Conservation (phyloP, 1,140 invertebrate genomes). For the Aphaenogaster rudis region DNA sequence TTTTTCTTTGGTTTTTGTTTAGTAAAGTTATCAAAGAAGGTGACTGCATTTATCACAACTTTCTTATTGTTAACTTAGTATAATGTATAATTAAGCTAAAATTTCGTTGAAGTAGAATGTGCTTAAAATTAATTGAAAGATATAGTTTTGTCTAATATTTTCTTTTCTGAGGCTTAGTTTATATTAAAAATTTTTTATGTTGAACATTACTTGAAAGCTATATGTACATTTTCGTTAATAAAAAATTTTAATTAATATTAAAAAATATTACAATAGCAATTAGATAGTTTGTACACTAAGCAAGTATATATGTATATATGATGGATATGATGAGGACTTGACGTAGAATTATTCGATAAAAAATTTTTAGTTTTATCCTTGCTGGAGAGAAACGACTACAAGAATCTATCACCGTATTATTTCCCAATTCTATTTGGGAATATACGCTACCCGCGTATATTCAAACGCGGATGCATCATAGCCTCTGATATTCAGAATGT, state of each 20-base stretch:
- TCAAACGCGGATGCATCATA: neutral
- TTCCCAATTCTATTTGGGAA: neutral
- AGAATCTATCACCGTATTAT: neutral
- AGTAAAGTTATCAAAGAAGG: neutral
- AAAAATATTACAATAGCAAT: too few relatives aligned
- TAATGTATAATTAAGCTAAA: neutral
- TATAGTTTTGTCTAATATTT: neutral
- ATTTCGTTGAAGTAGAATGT: too few relatives aligned
- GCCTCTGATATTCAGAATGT: constrained; percentile 33
- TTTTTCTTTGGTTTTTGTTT: constrained; percentile 1
- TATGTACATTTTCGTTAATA: neutral
- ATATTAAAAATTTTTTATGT: neutral
- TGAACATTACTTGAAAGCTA: neutral
- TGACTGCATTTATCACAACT: neutral
- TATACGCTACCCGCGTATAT: neutral
- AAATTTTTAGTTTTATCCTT: constrained; percentile 4
- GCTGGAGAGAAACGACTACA: neutral
- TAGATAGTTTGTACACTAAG: too few relatives aligned
- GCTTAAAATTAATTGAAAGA: neutral
- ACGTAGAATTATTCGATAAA: neutral
- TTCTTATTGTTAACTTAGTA: neutral
- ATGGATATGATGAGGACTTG: neutral
- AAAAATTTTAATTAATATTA: neutral
- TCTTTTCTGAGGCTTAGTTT: neutral
- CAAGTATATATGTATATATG: too few relatives aligned